These are phyloP conservation scores for Anthopleura xanthogrammica DNA, from an alignment of 92 coral and sea anemone genomes.

Conservation along the genomic window DNA sequence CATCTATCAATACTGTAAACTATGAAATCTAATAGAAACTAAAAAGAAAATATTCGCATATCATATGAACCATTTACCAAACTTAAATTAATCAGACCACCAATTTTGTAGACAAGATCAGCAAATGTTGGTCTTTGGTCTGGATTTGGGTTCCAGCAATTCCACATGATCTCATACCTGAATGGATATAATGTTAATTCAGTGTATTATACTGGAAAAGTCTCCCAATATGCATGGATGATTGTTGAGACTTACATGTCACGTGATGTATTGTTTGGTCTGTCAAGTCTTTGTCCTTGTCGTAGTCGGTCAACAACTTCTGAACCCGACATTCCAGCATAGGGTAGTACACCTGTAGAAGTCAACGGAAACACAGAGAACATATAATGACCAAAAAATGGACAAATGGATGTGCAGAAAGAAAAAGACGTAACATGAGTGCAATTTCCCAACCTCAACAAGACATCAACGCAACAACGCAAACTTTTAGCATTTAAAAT, in stretches of 20 bases:
- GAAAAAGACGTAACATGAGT: no score
- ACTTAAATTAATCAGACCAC: neutral
- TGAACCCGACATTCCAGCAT: slow-evolving; percentile 9
- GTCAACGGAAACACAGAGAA: neutral
- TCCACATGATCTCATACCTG: slow-evolving; percentile 13
- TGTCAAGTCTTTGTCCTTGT: slow-evolving; percentile 5
- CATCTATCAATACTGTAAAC: no score
- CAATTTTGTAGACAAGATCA: slow-evolving; percentile 37
- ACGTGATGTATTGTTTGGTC: slow-evolving; percentile 5
- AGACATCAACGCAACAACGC: no score
- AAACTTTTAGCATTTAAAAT: no score
- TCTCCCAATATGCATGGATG: neutral
- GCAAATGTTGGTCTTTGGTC: slow-evolving; percentile 55
- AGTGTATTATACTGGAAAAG: neutral
- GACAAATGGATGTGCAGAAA: no score
- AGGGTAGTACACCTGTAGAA: neutral
- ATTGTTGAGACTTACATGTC: neutral
- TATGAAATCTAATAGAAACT: neutral
- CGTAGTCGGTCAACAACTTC: slow-evolving; percentile 15
- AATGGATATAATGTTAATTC: neutral
- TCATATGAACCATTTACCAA: neutral
- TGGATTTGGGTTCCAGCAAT: slow-evolving; percentile 64
- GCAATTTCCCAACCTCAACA: no score
- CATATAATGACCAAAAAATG: no score
- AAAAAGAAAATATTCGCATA: neutral